Percentiles rank a stretch among this genome's conserved stretches.
phyloP scores from a whole-genome alignment of 1,140 invertebrate genomes.

The Nebria ingens region DNA sequence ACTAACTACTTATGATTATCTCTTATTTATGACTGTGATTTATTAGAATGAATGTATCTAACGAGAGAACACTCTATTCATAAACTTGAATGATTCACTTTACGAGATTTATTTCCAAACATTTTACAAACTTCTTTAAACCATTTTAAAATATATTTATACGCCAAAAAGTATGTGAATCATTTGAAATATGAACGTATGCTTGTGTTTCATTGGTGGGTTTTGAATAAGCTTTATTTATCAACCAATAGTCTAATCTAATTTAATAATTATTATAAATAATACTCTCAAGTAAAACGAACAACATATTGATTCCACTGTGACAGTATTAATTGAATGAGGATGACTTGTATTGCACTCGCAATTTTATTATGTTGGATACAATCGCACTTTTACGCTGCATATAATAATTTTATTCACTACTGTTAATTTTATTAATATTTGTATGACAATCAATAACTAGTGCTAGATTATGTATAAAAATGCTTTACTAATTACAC shows the following conservation, averaged over 20 bases:
- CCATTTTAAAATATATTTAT: too few relatives aligned
- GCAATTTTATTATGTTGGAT: slow-evolving; percentile 11
- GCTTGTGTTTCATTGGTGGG: background rate
- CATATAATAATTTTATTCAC: slow-evolving; percentile 16
- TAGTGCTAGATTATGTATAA: slow-evolving; percentile 13
- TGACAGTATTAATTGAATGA: background rate
- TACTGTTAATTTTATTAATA: slow-evolving; percentile 13
- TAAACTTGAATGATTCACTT: too few relatives aligned
- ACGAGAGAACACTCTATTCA: background rate
- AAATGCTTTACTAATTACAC: slow-evolving; percentile 12
- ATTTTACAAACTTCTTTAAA: too few relatives aligned
- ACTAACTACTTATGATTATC: slow-evolving; percentile 15
- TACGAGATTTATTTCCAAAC: too few relatives aligned
- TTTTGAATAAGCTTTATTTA: background rate
- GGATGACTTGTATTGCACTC: slow-evolving; percentile 4
- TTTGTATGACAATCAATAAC: slow-evolving; percentile 10
- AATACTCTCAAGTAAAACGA: too few relatives aligned
- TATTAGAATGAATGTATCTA: background rate
- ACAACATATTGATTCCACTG: background rate
- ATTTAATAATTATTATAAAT: too few relatives aligned
- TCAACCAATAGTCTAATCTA: background rate
- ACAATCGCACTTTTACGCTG: slow-evolving; percentile 14
- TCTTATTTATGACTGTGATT: background rate
- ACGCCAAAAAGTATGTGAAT: too few relatives aligned
- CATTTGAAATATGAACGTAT: too few relatives aligned